Evolutionary conservation across 2,888 invertebrate genomes (phyloP).

Genomic region (Epirrhoe tristata): DNA sequence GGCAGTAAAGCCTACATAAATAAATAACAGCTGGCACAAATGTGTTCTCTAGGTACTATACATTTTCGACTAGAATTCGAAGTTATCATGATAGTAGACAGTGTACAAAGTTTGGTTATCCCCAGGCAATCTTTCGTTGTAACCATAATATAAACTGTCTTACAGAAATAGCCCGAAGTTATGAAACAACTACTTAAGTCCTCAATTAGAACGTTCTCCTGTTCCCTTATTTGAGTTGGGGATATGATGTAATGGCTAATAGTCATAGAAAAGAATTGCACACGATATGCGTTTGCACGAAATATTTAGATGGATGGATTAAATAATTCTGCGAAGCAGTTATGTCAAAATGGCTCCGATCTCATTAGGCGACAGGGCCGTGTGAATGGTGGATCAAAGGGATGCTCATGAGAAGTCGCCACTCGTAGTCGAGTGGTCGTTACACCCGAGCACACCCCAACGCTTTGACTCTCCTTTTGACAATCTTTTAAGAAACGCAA

Average conservation of each 20-base stretch:
- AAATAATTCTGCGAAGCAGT: constrained; percentile 12
- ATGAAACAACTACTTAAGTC: constrained; percentile 2
- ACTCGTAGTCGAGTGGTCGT: constrained; percentile 66
- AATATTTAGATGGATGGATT: not conserved
- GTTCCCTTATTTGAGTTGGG: not conserved
- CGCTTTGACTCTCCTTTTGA: constrained; percentile 63
- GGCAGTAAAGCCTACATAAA: not conserved
- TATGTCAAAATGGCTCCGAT: constrained; percentile 59
- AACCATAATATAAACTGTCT: not conserved
- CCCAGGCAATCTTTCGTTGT: not conserved
- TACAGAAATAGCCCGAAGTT: not conserved
- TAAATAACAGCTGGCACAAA: constrained; percentile 6
- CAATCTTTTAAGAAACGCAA: constrained; percentile 58
- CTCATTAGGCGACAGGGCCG: constrained; percentile 67
- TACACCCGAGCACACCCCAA: constrained; percentile 61
- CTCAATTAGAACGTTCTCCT: not conserved
- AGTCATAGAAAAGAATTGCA: not conserved
- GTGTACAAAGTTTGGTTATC: not conserved
- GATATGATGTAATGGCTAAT: not conserved
- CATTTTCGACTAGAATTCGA: not conserved
- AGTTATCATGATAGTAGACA: not conserved
- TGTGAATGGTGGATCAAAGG: constrained; percentile 75
- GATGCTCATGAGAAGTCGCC: constrained; percentile 71
- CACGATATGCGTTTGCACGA: not conserved
- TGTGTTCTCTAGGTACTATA: not conserved